Evolutionary conservation across 2,113 vertebrate species (phyloP).

Genomic region (Castor canadensis): DNA sequence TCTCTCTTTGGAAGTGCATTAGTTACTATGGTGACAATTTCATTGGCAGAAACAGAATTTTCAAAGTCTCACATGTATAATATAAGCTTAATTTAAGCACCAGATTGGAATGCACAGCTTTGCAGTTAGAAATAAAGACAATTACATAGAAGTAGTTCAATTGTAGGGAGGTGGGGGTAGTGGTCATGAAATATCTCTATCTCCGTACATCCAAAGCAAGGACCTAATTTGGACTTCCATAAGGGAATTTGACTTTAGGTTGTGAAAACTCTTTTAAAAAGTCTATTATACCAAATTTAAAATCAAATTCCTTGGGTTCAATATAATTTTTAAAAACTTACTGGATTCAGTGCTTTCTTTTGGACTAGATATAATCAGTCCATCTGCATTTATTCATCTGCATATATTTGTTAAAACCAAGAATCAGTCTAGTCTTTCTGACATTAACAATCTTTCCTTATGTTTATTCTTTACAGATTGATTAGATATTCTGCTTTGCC

Average conservation of each 20-base stretch:
- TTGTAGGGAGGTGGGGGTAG: background rate
- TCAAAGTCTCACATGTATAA: conserved; percentile 30
- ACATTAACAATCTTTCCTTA: background rate
- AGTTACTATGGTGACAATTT: conserved; percentile 73
- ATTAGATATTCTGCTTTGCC: background rate
- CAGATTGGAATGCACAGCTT: conserved; percentile 29
- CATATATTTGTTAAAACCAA: background rate
- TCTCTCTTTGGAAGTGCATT: conserved; percentile 20
- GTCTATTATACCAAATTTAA: background rate
- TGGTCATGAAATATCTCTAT: background rate
- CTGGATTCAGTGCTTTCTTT: conserved; percentile 1
- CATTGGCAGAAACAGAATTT: conserved; percentile 38
- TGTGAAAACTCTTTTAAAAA: background rate
- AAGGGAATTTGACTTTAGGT: background rate
- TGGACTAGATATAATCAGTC: background rate
- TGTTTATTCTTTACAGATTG: background rate
- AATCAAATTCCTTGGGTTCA: background rate
- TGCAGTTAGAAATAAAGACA: conserved; percentile 46
- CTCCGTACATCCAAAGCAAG: background rate
- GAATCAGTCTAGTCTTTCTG: background rate
- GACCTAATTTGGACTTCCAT: background rate
- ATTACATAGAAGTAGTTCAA: background rate
- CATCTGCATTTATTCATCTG: conserved; percentile 25
- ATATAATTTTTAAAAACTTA: background rate
- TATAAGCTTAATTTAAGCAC: conserved; percentile 58